Evolutionary conservation across 2,113 vertebrate genomes (phyloP), one percentile per base, ranked within the genome.

Genomic region (Nothoprocta pentlandii): DNA sequence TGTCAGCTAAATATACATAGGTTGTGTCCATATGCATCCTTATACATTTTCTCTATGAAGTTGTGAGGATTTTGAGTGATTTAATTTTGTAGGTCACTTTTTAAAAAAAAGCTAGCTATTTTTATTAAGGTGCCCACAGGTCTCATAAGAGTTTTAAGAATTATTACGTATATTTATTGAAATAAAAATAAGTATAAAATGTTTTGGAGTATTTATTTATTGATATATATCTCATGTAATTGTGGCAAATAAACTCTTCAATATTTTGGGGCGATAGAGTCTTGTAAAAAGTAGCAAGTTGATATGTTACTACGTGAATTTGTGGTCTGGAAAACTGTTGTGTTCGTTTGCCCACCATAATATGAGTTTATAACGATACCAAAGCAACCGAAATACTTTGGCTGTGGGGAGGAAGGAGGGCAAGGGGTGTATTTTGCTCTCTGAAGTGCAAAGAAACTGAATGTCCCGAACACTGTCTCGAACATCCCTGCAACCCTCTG

Each of bases 41-140:
- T 16, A 0, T 47, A 11, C 12, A 6, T 14, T 32, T 89, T 59
- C 56, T 66, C 39, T 30, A 9, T 25, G 19, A 74, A 36, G 3
- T 10, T 53, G 19, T 42, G 59, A 39, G 32, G 32, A 32, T 41
- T 39, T 86, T 26, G 15, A 2, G 2, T 7, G 15, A 32, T 63
- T 51, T 42, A 67, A n/a, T 71, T 77, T 62, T 19, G 10, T 39
- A 54, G 83, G 13, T 51, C 7, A 10, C 7, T 62, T 87, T 54
- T 47, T 20, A 26, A 36, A 75, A 75, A 75, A 75, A 4, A 16
- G 58, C 1, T 13, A 9, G 7, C 19, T 51, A 1, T 28, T 53
- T 73, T 78, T 30, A 16, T 20, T 49, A 78, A 47, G 19, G 9
- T 21, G 16, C 11, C 0, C 6, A 0, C 4, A 6, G 16, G 4